phyloP scores from a whole-genome alignment of 1,140 invertebrate genomes.

The Drosophila biarmipes region DNA sequence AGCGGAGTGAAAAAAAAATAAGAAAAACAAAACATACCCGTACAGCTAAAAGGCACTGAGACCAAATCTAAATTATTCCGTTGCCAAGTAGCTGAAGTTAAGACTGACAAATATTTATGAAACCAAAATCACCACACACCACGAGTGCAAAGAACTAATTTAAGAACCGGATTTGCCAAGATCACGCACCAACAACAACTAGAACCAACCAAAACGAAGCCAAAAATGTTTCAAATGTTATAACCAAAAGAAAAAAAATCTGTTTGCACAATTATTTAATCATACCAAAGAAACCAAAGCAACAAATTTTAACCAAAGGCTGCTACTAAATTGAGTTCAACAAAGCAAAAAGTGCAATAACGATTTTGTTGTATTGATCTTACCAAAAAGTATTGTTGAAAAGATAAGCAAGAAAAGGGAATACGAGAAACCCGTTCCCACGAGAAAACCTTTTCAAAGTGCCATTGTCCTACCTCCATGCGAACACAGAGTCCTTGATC shows the following conservation, averaged over 20 bases:
- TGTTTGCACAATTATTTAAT: constrained; percentile 38
- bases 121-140: constrained; percentile 15
- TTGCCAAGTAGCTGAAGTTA: constrained; percentile 32
- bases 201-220: constrained; percentile 14
- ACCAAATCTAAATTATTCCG: constrained; percentile 19
- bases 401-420: not conserved
- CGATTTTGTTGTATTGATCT: not conserved
- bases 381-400: not conserved
- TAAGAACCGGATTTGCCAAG: constrained; percentile 69
- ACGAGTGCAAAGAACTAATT: constrained; percentile 73
- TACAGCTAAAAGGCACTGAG: constrained; percentile 13
- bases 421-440: constrained; percentile 31
- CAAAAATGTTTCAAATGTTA: constrained; percentile 61
- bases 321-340: constrained; percentile 29
- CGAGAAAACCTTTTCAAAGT: constrained; percentile 28
- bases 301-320: constrained; percentile 57
- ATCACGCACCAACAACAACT: constrained; percentile 31
- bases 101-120: constrained; percentile 28
- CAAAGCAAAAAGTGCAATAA: constrained; percentile 59
- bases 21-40: not conserved
- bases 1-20: constrained; percentile 28
- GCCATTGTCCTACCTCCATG: constrained; percentile 52
- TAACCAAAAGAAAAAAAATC: constrained; percentile 30
- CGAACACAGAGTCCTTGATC: constrained; percentile 26
- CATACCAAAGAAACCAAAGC: constrained; percentile 53